phyloP scores from a whole-genome alignment of 2,888 invertebrate genomes.

The Athripsodes cinereus region DNA sequence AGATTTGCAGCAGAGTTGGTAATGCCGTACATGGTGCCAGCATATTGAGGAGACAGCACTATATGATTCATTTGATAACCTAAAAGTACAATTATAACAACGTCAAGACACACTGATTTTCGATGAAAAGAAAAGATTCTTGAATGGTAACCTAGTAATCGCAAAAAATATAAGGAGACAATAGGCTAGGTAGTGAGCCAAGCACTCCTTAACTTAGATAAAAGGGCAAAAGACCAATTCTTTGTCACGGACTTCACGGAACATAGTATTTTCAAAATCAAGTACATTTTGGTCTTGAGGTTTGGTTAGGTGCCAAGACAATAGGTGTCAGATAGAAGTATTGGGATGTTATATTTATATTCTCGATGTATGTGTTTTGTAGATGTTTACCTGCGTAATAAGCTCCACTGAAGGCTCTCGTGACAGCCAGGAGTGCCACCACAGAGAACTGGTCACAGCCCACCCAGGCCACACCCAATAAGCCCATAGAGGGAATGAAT shows the following conservation, averaged over 20 bases:
- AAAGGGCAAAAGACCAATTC: no score
- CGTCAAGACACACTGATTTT: neutral
- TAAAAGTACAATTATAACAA: slow-evolving; percentile 26
- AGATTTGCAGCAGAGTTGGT: slow-evolving; percentile 78
- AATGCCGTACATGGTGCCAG: slow-evolving; percentile 78
- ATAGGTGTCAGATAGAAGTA: no score
- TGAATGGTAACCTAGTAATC: no score
- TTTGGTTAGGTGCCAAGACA: no score
- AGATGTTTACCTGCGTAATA: slow-evolving; percentile 60
- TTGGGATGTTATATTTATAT: no score
- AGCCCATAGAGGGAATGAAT: slow-evolving; percentile 65
- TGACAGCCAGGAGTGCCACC: slow-evolving; percentile 61
- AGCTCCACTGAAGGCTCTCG: slow-evolving; percentile 71
- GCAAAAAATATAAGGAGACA: no score
- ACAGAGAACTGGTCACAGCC: slow-evolving; percentile 67
- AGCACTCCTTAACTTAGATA: no score
- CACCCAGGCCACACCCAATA: slow-evolving; percentile 73
- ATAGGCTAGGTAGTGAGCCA: no score
- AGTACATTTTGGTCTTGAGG: no score
- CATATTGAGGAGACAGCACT: slow-evolving; percentile 71
- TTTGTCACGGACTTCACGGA: no score
- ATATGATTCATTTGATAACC: slow-evolving; percentile 84
- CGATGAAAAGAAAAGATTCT: neutral
- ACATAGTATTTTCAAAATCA: no score
- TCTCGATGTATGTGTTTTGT: no score